These are phyloP conservation scores for Aelia acuminata DNA, from an alignment of 2,888 invertebrate genomes.

Conservation along the genomic window DNA sequence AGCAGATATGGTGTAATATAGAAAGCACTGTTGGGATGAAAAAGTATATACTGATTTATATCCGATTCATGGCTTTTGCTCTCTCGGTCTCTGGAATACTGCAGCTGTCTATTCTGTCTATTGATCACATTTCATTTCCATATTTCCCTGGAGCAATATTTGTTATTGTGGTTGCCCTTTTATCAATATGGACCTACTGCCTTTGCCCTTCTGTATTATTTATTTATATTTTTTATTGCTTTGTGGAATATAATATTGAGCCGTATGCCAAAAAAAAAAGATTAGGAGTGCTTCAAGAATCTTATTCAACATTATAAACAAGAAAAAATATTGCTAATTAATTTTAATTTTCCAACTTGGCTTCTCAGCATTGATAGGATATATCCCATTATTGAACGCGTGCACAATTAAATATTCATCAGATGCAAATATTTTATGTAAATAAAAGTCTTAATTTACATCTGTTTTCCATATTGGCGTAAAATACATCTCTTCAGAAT, in stretches of 20 bases:
- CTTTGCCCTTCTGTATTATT: background rate
- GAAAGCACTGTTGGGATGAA: background rate
- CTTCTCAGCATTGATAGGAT: too few species aligned
- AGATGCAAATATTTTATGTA: too few species aligned
- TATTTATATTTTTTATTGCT: background rate
- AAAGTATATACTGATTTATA: background rate
- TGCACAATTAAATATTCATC: too few species aligned
- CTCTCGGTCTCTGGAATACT: background rate
- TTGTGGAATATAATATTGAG: background rate
- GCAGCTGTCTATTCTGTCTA: constrained; percentile 9
- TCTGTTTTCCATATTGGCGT: too few species aligned
- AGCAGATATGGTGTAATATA: background rate
- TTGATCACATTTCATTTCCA: background rate
- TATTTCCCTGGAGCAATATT: background rate
- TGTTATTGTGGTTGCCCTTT: background rate
- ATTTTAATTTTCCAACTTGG: too few species aligned
- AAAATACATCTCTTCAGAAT: too few species aligned
- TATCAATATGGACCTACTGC: background rate
- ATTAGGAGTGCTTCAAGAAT: too few species aligned
- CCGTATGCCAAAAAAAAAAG: background rate
- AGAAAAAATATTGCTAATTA: too few species aligned
- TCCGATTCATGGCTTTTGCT: background rate
- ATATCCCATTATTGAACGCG: too few species aligned
- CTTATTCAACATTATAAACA: too few species aligned
- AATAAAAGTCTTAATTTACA: too few species aligned